Conservation (phyloP, 53 echinoderm and acorn worm species). For the Antedon mediterranea region DNA sequence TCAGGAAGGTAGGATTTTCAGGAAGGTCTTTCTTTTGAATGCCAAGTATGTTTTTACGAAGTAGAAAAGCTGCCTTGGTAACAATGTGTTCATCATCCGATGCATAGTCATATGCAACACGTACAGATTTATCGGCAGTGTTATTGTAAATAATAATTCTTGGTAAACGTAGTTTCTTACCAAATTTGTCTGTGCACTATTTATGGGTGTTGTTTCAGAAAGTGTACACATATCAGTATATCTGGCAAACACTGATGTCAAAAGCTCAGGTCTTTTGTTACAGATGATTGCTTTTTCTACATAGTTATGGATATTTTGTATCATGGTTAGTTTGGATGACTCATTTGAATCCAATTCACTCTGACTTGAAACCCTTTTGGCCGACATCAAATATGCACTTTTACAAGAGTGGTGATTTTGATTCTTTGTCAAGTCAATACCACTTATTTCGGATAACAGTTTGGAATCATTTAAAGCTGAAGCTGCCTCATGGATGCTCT, state of each 20-base stretch:
- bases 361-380: not conserved
- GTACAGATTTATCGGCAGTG: not conserved
- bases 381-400: not conserved
- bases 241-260: constrained; percentile 4
- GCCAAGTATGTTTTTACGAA: constrained; percentile 2
- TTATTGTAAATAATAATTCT: not conserved
- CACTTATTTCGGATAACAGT: constrained; percentile 3
- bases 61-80: not conserved
- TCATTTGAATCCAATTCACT: not conserved
- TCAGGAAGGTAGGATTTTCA: not conserved
- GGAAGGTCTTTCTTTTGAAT: not conserved
- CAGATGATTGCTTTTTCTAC: no score
- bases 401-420: constrained; percentile 9
- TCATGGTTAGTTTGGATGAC: not conserved
- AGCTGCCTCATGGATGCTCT: not conserved
- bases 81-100: no score
- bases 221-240: constrained; percentile 7
- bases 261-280: not conserved
- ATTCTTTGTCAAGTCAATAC: constrained; percentile 14
- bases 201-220: not conserved
- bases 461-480: constrained; percentile 1
- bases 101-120: constrained; percentile 4
- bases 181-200: constrained; percentile 15
- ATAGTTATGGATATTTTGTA: not conserved
- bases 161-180: not conserved